phyloP scores from a whole-genome alignment of 2,113 vertebrate species.

The Passer montanus region DNA sequence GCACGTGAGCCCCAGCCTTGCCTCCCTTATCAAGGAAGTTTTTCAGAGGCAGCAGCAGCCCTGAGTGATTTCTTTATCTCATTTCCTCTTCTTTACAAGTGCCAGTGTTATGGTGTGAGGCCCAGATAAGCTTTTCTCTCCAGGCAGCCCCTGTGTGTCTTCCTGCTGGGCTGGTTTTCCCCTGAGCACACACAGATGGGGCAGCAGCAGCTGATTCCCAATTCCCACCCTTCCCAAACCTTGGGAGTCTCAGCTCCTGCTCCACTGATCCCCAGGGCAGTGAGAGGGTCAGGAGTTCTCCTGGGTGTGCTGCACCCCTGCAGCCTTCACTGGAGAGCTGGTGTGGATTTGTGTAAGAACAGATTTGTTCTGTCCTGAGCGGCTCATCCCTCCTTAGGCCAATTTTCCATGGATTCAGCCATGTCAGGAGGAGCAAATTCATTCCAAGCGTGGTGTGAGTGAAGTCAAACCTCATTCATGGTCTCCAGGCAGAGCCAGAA shows the following conservation, averaged over 20 bases:
- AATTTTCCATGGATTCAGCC: not conserved
- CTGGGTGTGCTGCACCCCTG: accelerated
- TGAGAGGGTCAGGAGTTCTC: not conserved
- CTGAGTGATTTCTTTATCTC: not conserved
- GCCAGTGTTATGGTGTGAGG: not conserved
- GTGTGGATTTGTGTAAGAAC: accelerated
- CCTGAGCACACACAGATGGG: not conserved
- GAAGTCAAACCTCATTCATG: accelerated
- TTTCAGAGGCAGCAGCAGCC: not conserved
- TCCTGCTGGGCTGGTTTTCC: not conserved
- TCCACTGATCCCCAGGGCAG: not conserved
- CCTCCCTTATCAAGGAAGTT: not conserved
- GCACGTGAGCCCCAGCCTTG: not conserved
- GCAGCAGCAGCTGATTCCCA: not conserved
- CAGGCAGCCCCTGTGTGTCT: not conserved
- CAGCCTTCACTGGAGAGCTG: accelerated
- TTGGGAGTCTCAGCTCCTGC: not conserved
- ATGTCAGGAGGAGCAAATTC: accelerated
- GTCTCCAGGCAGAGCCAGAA: not conserved
- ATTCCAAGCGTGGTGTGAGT: not conserved
- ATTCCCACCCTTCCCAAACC: not conserved
- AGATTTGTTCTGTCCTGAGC: not conserved
- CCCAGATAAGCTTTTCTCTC: not conserved
- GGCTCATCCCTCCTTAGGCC: not conserved
- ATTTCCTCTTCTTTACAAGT: not conserved